Evolutionary conservation across 2,888 invertebrate genomes (phyloP).

Genomic region (Lasioglossum malachurum): DNA sequence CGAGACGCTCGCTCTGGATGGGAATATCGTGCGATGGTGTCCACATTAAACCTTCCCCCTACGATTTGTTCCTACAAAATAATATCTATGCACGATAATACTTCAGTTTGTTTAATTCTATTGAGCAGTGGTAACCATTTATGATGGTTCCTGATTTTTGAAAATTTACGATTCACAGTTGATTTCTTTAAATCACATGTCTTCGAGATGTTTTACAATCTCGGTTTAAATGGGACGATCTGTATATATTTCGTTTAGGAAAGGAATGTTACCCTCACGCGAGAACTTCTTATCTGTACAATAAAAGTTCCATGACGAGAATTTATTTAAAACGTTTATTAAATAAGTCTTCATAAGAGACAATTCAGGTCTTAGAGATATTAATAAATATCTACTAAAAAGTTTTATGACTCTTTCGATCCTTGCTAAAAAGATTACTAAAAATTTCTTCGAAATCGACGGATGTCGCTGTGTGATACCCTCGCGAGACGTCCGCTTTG

Average conservation of each 20-base stretch:
- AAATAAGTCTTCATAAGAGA: too few relatives aligned
- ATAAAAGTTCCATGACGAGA: too few relatives aligned
- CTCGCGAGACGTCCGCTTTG: not conserved
- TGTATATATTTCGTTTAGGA: too few relatives aligned
- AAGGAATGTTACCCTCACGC: too few relatives aligned
- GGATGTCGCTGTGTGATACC: not conserved
- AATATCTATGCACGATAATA: fast-evolving
- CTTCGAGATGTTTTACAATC: too few relatives aligned
- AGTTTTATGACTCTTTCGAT: not conserved
- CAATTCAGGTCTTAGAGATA: too few relatives aligned
- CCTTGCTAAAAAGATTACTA: not conserved
- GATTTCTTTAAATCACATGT: too few relatives aligned
- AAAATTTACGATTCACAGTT: not conserved
- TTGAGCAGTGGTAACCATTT: not conserved
- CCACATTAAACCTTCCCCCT: not conserved
- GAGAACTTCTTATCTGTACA: too few relatives aligned
- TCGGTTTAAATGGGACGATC: too few relatives aligned
- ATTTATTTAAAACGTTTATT: too few relatives aligned
- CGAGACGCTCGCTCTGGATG: not conserved
- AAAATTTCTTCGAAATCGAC: not conserved
- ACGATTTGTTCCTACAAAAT: not conserved
- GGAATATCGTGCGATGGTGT: not conserved
- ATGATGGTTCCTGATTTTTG: not conserved
- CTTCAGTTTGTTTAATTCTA: not conserved
- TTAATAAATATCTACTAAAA: not conserved